phyloP scores from a whole-genome alignment of 35 echinoderm and acorn worm species.

The Stichopus chloronotus region DNA sequence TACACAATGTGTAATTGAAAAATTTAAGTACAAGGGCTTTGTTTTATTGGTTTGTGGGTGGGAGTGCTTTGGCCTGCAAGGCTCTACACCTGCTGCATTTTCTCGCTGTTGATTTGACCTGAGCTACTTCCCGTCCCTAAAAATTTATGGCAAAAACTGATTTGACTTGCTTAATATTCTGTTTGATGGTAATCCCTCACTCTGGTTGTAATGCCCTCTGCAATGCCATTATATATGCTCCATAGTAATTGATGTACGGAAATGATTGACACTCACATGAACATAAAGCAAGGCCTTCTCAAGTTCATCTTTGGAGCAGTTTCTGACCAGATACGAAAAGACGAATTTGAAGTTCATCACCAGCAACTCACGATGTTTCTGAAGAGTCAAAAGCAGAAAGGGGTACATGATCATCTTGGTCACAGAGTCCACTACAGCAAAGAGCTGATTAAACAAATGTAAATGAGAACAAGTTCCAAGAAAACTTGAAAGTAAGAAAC shows the following conservation, averaged over 20 bases:
- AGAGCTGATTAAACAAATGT: not conserved
- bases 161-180: too few relatives aligned
- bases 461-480: not conserved
- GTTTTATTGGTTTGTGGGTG: too few relatives aligned
- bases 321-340: conserved; percentile 92
- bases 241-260: not conserved
- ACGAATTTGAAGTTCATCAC: conserved; percentile 95
- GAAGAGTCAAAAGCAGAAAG: not conserved
- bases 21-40: too few relatives aligned
- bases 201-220: not conserved
- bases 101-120: too few relatives aligned
- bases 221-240: not conserved
- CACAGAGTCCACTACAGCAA: not conserved
- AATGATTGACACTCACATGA: conserved; percentile 65
- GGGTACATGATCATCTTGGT: not conserved
- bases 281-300: conserved; percentile 89
- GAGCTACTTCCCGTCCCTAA: too few relatives aligned
- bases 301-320: conserved; percentile 78
- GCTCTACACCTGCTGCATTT: too few relatives aligned
- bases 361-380: conserved; percentile 92
- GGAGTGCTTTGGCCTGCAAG: too few relatives aligned
- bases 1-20: too few relatives aligned
- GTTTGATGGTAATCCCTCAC: not conserved
- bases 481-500: not conserved
- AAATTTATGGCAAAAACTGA: too few relatives aligned